Evolutionary conservation across 2,888 invertebrate genomes (phyloP).

Genomic region (Meandrusa payeni): DNA sequence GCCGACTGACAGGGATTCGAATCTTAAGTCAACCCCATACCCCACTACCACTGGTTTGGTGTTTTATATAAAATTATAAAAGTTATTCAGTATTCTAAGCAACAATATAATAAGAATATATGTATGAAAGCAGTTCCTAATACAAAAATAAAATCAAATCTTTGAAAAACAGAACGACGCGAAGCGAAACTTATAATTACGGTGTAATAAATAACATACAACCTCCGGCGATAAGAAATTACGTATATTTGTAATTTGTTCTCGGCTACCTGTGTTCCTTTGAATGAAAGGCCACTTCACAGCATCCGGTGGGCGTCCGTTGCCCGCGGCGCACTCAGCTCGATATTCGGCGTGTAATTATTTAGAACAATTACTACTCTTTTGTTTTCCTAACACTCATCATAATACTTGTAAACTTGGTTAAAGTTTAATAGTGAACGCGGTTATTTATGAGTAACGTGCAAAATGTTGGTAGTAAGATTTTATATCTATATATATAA

Average conservation of each 20-base stretch:
- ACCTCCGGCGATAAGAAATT: slow-evolving; percentile 52
- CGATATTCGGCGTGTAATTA: slow-evolving; percentile 23
- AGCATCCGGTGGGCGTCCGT: slow-evolving; percentile 46
- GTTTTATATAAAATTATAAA: too few relatives aligned
- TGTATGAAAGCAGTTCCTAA: too few relatives aligned
- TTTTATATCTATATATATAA: too few relatives aligned
- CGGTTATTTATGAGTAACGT: too few relatives aligned
- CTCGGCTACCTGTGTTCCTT: slow-evolving; percentile 68
- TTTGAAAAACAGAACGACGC: neutral
- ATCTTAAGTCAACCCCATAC: too few relatives aligned
- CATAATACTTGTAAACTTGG: too few relatives aligned
- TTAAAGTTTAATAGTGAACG: too few relatives aligned
- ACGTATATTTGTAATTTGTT: slow-evolving; percentile 65
- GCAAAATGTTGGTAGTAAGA: too few relatives aligned
- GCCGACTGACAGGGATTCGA: too few relatives aligned
- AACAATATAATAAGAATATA: too few relatives aligned
- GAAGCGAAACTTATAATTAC: slow-evolving; percentile 31
- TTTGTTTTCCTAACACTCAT: slow-evolving; percentile 1
- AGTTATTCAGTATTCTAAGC: too few relatives aligned
- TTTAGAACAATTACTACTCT: slow-evolving; percentile 4
- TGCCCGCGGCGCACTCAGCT: slow-evolving; percentile 35
- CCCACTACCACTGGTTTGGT: too few relatives aligned
- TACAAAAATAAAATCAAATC: neutral
- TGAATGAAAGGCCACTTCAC: slow-evolving; percentile 35
- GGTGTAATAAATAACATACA: slow-evolving; percentile 37